Percentiles rank a stretch among this genome's conserved stretches.
Conservation (phyloP, 2,797 vertebrate species). For the Threskiornis aethiopicus region DNA sequence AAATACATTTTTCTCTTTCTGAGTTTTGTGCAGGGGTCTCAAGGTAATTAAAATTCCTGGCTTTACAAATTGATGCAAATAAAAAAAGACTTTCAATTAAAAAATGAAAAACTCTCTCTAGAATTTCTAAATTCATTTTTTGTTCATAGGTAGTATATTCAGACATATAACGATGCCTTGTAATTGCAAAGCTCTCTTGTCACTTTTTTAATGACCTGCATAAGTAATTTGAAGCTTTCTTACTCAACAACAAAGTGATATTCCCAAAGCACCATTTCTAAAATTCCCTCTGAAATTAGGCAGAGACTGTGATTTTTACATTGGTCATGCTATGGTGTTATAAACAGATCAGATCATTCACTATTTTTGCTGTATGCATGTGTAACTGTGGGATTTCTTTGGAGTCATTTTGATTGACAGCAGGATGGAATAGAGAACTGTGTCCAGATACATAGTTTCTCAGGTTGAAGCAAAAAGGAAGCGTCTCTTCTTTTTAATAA, state of each 20-base stretch:
- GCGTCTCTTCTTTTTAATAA: background rate
- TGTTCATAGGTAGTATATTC: background rate
- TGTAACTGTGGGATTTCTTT: background rate
- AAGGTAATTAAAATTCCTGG: background rate
- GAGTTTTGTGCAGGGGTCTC: background rate
- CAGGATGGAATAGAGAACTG: background rate
- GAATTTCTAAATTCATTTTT: background rate
- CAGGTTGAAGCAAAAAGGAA: background rate
- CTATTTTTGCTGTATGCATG: background rate
- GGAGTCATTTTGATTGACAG: background rate
- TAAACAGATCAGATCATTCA: background rate
- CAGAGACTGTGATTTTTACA: background rate
- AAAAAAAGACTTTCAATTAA: background rate
- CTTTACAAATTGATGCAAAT: background rate
- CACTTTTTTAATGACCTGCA: background rate
- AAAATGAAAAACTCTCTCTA: background rate
- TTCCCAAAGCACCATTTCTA: background rate
- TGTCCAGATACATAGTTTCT: background rate
- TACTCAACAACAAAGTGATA: background rate
- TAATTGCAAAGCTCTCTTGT: background rate
- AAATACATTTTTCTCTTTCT: background rate
- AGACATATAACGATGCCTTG: background rate
- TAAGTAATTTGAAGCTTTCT: background rate
- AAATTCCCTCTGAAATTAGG: background rate
- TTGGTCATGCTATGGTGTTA: fast-evolving